Evolutionary conservation across 1,140 invertebrate genomes (phyloP), one percentile per base, ranked within the genome.

Genomic region (Saccostrea echinata): DNA sequence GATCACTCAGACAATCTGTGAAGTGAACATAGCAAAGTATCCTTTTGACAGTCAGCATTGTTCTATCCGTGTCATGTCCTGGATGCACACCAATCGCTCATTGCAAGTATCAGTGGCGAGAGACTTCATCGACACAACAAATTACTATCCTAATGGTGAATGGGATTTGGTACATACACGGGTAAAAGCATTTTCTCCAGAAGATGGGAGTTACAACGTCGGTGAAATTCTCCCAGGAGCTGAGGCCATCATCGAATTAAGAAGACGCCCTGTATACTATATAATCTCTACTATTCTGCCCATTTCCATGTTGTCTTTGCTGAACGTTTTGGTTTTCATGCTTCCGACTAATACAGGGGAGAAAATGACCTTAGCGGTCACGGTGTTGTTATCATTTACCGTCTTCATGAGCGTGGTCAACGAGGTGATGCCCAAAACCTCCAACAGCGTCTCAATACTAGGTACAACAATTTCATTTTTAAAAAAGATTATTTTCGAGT

Each of bases 381-480:
- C 96, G 3, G 95, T 96, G 11, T 93, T 96, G 4, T 92, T 96
- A 13, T 95, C 96, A 3, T 96, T 96, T 91, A 96, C 95, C 81
- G 96, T 96, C 24, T 96, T 96, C 91, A 95, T 96, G 94, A 93
- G 96, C 86, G 95, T 96, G 84, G 96, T 96, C 53, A 95, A 95
- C 53, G 96, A 96, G 89, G 96, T 95, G 85, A 95, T 96, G 94
- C 96, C 96, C 6, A 95, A 96, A 91, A 96, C 96, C 6, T 96
- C 96, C 9, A 95, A 96, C 90, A 95, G 95, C 80, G 95, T 96
- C 18, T 96, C 96, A 68, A 94, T 96, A 55, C 94, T 96, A 76
- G 96, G 96, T 96, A 93, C 91, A 91, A 89, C 13, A 76, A 30
- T 18, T 30, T 30, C 30, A 18, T n/a, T 18, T 76, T n/a, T n/a